phyloP scores from a whole-genome alignment of 2,113 vertebrate species.

The Vidua macroura region DNA sequence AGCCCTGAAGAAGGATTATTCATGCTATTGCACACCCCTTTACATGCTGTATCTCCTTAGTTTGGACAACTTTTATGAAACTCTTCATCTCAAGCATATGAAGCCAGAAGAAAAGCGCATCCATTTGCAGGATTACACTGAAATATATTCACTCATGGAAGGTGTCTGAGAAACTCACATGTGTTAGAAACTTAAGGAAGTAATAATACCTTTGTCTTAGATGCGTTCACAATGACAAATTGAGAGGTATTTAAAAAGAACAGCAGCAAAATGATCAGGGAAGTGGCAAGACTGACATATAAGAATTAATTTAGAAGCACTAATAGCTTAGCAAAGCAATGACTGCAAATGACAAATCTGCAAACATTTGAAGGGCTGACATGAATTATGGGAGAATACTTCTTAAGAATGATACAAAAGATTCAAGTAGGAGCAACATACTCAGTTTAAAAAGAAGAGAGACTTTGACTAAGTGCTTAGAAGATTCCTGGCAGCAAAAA shows the following conservation, averaged over 20 bases:
- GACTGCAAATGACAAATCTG: conserved; percentile 35
- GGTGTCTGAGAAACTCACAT: neutral
- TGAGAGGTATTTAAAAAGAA: neutral
- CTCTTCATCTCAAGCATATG: neutral
- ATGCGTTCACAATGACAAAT: neutral
- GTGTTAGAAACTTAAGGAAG: neutral
- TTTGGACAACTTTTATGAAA: neutral
- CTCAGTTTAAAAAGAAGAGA: neutral
- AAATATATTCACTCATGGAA: neutral
- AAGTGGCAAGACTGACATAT: neutral
- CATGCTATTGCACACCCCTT: neutral
- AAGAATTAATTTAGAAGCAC: conserved; percentile 9
- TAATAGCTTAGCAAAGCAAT: conserved; percentile 38
- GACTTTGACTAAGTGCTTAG: neutral
- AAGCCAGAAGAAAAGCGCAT: neutral
- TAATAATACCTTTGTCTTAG: neutral
- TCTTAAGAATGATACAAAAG: neutral
- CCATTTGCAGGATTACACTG: neutral
- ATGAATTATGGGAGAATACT: conserved; percentile 25
- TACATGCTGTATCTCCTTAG: neutral
- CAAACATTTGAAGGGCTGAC: conserved; percentile 51
- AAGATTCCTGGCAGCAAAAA: conserved; percentile 15
- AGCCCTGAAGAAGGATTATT: neutral
- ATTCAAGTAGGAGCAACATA: conserved; percentile 11
- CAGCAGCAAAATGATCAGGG: neutral